A percentile compares a stretch with the other conserved stretches of the same genome.
These are phyloP conservation scores for Wasmannia auropunctata DNA, from an alignment of 1,140 invertebrate genomes.

Conservation along the genomic window DNA sequence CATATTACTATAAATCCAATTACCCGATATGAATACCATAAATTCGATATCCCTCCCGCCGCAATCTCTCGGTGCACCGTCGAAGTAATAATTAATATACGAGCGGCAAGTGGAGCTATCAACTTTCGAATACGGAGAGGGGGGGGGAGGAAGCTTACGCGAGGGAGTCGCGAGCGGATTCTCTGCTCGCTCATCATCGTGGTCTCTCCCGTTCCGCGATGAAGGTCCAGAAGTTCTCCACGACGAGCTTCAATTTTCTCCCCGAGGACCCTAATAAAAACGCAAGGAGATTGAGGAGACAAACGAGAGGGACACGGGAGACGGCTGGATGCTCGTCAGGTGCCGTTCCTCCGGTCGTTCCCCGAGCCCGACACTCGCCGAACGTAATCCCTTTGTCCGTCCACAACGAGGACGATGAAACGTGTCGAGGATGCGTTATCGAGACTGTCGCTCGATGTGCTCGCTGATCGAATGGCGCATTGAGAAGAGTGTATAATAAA, in stretches of 20 bases:
- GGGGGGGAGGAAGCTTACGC: too few species aligned
- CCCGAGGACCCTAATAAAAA: background rate
- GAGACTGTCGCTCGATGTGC: slow-evolving; percentile 60
- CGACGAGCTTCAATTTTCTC: slow-evolving; percentile 40
- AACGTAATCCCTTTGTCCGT: slow-evolving; percentile 61
- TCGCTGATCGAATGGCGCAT: slow-evolving; percentile 1
- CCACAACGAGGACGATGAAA: slow-evolving; percentile 50
- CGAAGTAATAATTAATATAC: slow-evolving; percentile 42
- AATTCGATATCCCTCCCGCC: slow-evolving; percentile 15
- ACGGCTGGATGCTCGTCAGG: slow-evolving; percentile 41
- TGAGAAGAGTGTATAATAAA: background rate
- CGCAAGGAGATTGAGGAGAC: slow-evolving; percentile 8
- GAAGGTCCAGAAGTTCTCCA: slow-evolving; percentile 5
- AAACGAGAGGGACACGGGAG: slow-evolving; percentile 44
- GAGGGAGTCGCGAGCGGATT: too few species aligned
- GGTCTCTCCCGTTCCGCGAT: slow-evolving; percentile 8
- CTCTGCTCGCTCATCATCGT: background rate
- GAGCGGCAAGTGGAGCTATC: background rate
- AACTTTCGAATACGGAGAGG: slow-evolving; percentile 14
- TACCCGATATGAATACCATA: slow-evolving; percentile 16
- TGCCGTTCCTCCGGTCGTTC: slow-evolving; percentile 43
- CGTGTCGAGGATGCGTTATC: slow-evolving; percentile 73
- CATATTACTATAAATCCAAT: slow-evolving; percentile 46
- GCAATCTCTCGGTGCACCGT: slow-evolving; percentile 26
- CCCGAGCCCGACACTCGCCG: slow-evolving; percentile 32